Evolutionary conservation across 2,797 vertebrate species (phyloP).

Genomic region (Brachymystax lenok): DNA sequence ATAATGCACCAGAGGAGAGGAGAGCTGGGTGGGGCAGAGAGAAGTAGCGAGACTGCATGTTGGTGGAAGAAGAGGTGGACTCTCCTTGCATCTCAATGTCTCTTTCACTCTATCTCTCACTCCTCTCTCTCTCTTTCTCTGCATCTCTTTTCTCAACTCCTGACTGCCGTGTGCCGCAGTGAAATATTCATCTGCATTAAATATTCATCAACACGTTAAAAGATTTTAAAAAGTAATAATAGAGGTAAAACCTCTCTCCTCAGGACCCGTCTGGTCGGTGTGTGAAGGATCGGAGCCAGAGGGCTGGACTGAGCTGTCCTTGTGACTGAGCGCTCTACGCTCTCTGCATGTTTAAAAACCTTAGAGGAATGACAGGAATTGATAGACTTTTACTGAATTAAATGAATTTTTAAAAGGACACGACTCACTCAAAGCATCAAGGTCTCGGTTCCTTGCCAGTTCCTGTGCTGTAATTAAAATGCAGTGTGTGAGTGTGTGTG

Average conservation of each 20-base stretch:
- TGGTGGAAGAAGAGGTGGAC: slow-evolving; percentile 34
- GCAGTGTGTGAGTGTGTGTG: background rate
- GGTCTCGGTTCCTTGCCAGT: slow-evolving; percentile 3
- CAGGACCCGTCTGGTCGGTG: slow-evolving; percentile 20
- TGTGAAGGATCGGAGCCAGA: slow-evolving; percentile 36
- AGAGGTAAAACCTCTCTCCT: slow-evolving; percentile 45
- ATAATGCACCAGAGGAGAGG: slow-evolving; percentile 21
- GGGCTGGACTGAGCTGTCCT: slow-evolving; percentile 23
- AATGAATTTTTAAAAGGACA: slow-evolving; percentile 2
- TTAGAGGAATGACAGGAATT: slow-evolving; percentile 23
- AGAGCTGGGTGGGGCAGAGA: background rate
- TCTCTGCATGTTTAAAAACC: slow-evolving; percentile 36
- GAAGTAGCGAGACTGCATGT: background rate
- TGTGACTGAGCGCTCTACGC: slow-evolving; percentile 11
- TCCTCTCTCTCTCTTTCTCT: too few relatives aligned
- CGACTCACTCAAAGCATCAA: background rate
- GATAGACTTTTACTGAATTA: slow-evolving; percentile 14
- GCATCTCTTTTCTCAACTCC: slow-evolving; percentile 28
- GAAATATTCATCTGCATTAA: slow-evolving; percentile 73
- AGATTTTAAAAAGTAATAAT: slow-evolving; percentile 71
- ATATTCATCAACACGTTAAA: slow-evolving; percentile 64
- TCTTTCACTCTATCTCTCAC: slow-evolving; percentile 8
- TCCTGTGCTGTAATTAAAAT: background rate
- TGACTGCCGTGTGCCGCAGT: slow-evolving; percentile 44
- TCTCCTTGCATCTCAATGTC: slow-evolving; percentile 46